A percentile compares a stretch with the other conserved stretches of the same genome.
phyloP scores from a whole-genome alignment of 2,888 invertebrate genomes.

The Monoplex corrugatus region DNA sequence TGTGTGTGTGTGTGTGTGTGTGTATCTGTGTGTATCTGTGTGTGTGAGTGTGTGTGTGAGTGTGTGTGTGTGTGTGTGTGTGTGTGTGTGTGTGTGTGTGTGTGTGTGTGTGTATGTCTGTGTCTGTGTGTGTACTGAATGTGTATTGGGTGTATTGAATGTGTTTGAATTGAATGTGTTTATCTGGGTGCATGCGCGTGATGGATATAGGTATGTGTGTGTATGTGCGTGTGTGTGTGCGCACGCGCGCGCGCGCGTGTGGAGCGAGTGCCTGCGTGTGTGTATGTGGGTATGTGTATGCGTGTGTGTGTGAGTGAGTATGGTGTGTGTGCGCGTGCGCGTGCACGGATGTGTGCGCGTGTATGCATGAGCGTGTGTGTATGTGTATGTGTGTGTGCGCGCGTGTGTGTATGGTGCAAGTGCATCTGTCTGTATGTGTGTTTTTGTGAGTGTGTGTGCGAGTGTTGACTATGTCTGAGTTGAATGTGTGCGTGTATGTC shows the following conservation, averaged over 20 bases:
- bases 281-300: constrained; percentile 12
- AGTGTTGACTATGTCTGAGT: too few relatives aligned
- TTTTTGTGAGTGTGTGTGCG: background rate
- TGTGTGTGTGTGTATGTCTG: background rate
- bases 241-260: background rate
- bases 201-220: constrained; percentile 10
- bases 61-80: too few relatives aligned
- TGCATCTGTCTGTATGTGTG: background rate
- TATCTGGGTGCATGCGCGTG: constrained; percentile 1
- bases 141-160: too few relatives aligned
- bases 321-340: too few relatives aligned
- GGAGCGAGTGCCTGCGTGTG: too few relatives aligned
- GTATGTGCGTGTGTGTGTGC: constrained; percentile 14
- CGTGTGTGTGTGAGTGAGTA: constrained; percentile 18
- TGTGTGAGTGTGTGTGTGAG: too few relatives aligned
- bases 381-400: background rate
- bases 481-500: background rate
- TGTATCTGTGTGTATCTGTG: too few relatives aligned
- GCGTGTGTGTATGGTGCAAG: background rate
- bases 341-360: background rate
- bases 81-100: too few relatives aligned
- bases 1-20: background rate
- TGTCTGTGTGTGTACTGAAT: constrained; percentile 3
- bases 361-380: constrained; percentile 11
- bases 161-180: background rate